A percentile compares a stretch with the other conserved stretches of the same genome.
Evolutionary conservation across 2,113 vertebrate species (phyloP).

Genomic region (Microcebus lehilahytsara): DNA sequence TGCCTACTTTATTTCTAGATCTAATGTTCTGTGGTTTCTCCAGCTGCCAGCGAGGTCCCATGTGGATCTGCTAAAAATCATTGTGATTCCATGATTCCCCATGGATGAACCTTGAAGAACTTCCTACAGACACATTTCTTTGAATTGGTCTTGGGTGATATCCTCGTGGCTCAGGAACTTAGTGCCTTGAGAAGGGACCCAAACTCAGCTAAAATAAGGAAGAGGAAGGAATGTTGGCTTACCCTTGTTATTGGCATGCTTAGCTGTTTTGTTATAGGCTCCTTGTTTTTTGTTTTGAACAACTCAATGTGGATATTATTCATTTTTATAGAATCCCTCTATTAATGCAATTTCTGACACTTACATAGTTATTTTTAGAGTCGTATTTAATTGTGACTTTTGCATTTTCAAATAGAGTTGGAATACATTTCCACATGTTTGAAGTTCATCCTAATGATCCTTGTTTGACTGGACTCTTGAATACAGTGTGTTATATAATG

Average conservation of each 20-base stretch:
- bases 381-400: neutral
- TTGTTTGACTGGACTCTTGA: neutral
- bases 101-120: neutral
- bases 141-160: neutral
- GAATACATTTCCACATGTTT: neutral
- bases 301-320: neutral
- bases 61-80: neutral
- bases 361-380: constrained; percentile 5
- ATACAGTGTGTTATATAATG: neutral
- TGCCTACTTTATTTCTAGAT: neutral
- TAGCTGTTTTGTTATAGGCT: neutral
- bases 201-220: neutral
- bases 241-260: neutral
- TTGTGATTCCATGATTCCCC: neutral
- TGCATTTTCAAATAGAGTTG: neutral
- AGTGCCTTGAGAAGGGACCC: neutral
- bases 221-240: neutral
- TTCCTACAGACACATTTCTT: neutral
- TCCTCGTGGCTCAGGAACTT: neutral
- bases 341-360: neutral
- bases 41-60: neutral
- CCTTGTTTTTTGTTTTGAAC: neutral
- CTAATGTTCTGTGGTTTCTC: neutral
- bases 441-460: neutral
- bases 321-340: neutral